Base-by-base conservation (phyloP, 2,888 invertebrate genomes). In the Syritta pipiens region DNA sequence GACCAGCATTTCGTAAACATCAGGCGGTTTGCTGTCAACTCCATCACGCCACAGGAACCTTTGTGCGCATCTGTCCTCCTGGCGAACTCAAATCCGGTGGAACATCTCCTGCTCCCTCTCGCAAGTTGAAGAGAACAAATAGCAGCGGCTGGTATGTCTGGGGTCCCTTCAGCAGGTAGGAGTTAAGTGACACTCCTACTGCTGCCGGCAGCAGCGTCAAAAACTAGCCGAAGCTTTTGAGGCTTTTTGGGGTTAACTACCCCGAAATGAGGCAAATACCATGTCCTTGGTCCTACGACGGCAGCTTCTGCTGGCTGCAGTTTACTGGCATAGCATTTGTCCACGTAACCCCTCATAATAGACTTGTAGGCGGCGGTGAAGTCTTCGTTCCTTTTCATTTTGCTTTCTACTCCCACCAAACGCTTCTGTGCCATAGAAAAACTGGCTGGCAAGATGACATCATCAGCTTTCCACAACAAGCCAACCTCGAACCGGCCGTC, bases 251-350 rank as follows among this genome's bases (percentile, higher is more conserved):
- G 48, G 14, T 81, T 81, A n/a, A 24, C 14, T 0, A 68, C 65
- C 3, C 24, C 51, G 12, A 69, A 84, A 42, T 83, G 82, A 2
- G 84, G 83, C 4, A 84, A 26, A 60, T 83, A 84, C 83, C 83
- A 84, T 1, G 67, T 81, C 46, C 60, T 82, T 3, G 59, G 30
- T 20, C 49, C 32, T 4, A 14, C 48, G 32, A 32, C 40, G 51
- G 49, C n/a, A 19, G 37, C 37, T 42, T 81, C 69, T 6, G 49
- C 65, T 6, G 67, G 42, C 57, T 46, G 35, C 53, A 81, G 53
- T 42, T 74, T 82, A 28, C 57, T 32, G 12, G 74, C 69, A 40
- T 81, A 79, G 9, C 67, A 24, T 20, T 71, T 74, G 1, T 49
- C 24, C 12, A 72, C 20, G 59, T 81, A 81, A 20, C 22, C 19